Percentiles rank a stretch among this genome's conserved stretches.
Conservation (phyloP, 1,140 invertebrate species). For the Argopecten irradians region DNA sequence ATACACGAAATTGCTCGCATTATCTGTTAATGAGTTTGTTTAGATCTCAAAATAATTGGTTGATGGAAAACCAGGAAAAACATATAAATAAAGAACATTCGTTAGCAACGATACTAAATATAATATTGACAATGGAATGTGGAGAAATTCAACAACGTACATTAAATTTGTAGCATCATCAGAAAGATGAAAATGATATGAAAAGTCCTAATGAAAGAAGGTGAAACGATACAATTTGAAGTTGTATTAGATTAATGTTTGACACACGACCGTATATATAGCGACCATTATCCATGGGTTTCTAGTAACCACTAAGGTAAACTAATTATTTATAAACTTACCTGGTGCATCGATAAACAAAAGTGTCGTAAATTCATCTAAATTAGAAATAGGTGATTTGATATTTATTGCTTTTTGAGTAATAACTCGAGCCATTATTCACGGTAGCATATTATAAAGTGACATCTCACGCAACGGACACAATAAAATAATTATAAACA, state of each 20-base stretch:
- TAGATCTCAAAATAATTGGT: too few relatives aligned
- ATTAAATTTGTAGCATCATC: too few relatives aligned
- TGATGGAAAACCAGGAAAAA: not conserved
- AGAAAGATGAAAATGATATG: too few relatives aligned
- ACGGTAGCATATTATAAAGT: not conserved
- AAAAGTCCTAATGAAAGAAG: too few relatives aligned
- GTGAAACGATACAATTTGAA: too few relatives aligned
- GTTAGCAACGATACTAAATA: not conserved
- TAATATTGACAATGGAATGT: not conserved
- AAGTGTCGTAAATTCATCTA: not conserved
- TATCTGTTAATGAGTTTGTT: too few relatives aligned
- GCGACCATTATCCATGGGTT: not conserved
- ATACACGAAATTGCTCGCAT: not conserved
- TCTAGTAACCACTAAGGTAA: not conserved
- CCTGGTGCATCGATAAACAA: not conserved
- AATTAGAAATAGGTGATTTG: constrained; percentile 17
- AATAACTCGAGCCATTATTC: not conserved
- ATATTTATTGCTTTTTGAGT: constrained; percentile 12
- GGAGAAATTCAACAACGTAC: too few relatives aligned
- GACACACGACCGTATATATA: not conserved
- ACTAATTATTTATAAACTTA: not conserved
- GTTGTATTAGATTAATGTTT: too few relatives aligned
- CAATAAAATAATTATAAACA: constrained; percentile 16
- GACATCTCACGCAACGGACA: not conserved
- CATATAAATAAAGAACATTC: not conserved